Percentiles rank a stretch among this genome's conserved stretches.
phyloP scores from a whole-genome alignment of 2,797 vertebrate genomes.

The Sardinella longiceps region DNA sequence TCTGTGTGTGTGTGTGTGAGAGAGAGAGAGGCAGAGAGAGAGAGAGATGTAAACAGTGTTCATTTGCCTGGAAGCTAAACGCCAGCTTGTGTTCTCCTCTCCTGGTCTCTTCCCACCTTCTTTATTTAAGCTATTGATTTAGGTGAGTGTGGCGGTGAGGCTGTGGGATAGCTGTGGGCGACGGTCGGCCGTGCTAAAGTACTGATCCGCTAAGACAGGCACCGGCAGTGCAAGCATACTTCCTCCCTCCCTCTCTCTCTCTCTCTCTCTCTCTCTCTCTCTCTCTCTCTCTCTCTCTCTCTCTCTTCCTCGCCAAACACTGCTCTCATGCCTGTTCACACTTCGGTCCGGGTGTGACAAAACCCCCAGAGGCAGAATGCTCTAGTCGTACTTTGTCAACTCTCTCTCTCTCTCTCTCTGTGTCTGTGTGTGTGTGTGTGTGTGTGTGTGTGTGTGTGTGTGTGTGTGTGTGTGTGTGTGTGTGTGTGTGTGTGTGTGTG shows the following conservation, averaged over 20 bases:
- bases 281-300: no score
- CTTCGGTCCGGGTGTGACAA: background rate
- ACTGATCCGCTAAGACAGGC: background rate
- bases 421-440: background rate
- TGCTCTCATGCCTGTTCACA: background rate
- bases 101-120: background rate
- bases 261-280: no score
- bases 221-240: background rate
- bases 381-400: background rate
- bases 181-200: background rate
- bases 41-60: background rate
- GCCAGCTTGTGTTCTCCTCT: background rate
- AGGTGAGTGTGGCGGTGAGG: background rate
- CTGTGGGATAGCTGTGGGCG: background rate
- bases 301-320: background rate
- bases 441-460: background rate
- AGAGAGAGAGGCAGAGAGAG: no score
- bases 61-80: background rate
- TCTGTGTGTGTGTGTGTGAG: background rate
- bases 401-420: no score
- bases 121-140: background rate
- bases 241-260: no score
- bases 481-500: background rate
- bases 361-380: background rate
- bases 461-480: background rate